These are phyloP conservation scores for Melikaiella ostensackeni DNA, from an alignment of 2,888 invertebrate genomes.

Conservation along the genomic window DNA sequence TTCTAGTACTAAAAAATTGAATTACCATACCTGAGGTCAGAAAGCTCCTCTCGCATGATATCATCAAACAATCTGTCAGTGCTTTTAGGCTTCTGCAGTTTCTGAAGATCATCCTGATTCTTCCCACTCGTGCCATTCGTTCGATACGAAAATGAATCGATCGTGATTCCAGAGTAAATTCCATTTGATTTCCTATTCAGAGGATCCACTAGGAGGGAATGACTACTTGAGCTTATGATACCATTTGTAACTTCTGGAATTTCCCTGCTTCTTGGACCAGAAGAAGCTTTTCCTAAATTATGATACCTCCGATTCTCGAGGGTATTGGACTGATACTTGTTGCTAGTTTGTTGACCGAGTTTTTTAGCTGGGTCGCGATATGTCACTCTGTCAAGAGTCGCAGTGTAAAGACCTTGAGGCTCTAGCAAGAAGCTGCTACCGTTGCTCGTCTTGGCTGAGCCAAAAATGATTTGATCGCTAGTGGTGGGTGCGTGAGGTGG, in stretches of 20 bases:
- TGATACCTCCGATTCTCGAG: slow-evolving; percentile 69
- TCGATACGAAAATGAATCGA: slow-evolving; percentile 65
- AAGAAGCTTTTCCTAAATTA: slow-evolving; percentile 63
- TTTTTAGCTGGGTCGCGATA: slow-evolving; percentile 68
- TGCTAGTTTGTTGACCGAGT: slow-evolving; percentile 59
- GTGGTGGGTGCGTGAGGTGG: slow-evolving; percentile 55
- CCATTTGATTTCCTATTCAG: slow-evolving; percentile 58
- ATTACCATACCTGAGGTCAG: neutral
- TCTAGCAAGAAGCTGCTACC: slow-evolving; percentile 56
- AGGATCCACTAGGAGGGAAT: slow-evolving; percentile 59
- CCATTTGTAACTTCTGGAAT: slow-evolving; percentile 59
- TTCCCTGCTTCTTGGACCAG: slow-evolving; percentile 47
- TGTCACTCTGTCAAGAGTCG: slow-evolving; percentile 71
- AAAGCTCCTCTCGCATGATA: slow-evolving; percentile 51
- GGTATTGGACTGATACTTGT: slow-evolving; percentile 66
- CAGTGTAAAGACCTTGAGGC: slow-evolving; percentile 65
- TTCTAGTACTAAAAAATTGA: neutral
- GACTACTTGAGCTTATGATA: slow-evolving; percentile 55
- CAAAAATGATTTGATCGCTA: slow-evolving; percentile 42
- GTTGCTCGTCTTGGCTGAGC: slow-evolving; percentile 52
- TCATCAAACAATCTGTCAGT: slow-evolving; percentile 70
- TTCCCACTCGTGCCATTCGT: slow-evolving; percentile 63
- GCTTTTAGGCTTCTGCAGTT: slow-evolving; percentile 70
- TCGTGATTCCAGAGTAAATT: slow-evolving; percentile 55
- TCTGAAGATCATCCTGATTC: slow-evolving; percentile 54